Base-by-base conservation (phyloP, 2,797 vertebrate genomes). In the Setipinna tenuifilis region DNA sequence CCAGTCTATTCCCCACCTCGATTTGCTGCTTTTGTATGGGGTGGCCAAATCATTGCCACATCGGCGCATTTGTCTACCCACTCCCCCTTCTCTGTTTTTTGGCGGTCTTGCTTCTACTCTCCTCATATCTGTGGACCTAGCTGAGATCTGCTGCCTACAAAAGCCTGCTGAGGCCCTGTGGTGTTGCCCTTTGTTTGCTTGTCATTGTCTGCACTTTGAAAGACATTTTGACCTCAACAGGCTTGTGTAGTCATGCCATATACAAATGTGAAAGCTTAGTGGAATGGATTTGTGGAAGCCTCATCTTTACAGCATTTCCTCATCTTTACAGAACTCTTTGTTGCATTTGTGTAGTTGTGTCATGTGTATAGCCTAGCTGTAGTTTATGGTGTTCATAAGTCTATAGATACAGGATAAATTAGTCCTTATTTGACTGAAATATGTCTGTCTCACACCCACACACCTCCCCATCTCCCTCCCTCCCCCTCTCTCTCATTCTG, bases 211-310 rank as follows among this genome's bases (percentile, higher is more conserved):
- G 11, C 12, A 35, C 31, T 31, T 78, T 78, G 4, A 6, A n/a
- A 19, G 62, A 75, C 85, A 71, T 88, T 86, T 58, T 88, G 87
- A 68, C 83, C 81, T 83, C 85, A 86, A 65, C 84, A 81, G 85
- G 58, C 46, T 83, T 82, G 11, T 31, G 23, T 83, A 88, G 58
- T 58, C 82, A 84, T 78, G 65, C 28, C 65, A 44, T 44, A 78
- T 75, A 35, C 35, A 78, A 44, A 41, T 71, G 65, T 68, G 23
- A 68, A 28, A 0, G 35, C 35, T 41, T 35, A 16, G 28, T 75
- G 58, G 58, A 61, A 61, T 61, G 58, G 58, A 61, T 61, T 61
- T 61, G 58, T 61, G 12, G 68, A 75, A 31, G 31, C 28, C 12
- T 71, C 65, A 12, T 31, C 35, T 44, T 78, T 25, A 41, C 31